Conservation (phyloP, 2,113 vertebrate genomes). For the Glaucidium brasilianum region DNA sequence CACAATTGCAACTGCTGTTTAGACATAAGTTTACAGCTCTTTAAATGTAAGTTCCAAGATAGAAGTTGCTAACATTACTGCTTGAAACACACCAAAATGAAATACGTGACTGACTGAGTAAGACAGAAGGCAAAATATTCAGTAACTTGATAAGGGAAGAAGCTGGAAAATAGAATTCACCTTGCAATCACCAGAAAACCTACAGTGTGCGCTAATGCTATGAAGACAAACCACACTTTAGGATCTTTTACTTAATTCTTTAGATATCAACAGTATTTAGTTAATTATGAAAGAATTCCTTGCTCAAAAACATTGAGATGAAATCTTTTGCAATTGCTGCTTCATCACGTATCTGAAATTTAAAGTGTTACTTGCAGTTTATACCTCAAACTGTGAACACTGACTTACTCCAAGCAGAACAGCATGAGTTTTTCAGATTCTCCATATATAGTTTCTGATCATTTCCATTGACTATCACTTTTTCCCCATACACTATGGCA, state of each 20-base stretch:
- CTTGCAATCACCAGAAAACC: background rate
- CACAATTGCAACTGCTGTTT: background rate
- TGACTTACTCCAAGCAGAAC: background rate
- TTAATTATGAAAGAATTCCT: background rate
- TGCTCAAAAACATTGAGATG: background rate
- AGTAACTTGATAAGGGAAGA: background rate
- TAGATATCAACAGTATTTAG: background rate
- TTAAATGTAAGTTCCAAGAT: background rate
- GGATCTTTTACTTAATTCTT: background rate
- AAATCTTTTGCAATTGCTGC: background rate
- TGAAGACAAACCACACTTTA: conserved; percentile 27
- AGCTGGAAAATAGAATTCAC: background rate
- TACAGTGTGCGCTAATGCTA: background rate
- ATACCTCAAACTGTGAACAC: background rate
- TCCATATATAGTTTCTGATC: background rate
- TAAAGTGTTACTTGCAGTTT: background rate
- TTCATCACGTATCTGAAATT: background rate
- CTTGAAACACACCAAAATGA: background rate
- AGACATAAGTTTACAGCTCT: background rate
- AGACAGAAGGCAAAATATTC: background rate
- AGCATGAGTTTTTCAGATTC: background rate
- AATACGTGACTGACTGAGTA: background rate
- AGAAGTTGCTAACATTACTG: background rate
- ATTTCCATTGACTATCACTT: background rate
- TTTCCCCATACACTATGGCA: background rate